These are phyloP conservation scores for Malthinus flaveolus DNA, from an alignment of 2,888 invertebrate genomes.

Conservation along the genomic window DNA sequence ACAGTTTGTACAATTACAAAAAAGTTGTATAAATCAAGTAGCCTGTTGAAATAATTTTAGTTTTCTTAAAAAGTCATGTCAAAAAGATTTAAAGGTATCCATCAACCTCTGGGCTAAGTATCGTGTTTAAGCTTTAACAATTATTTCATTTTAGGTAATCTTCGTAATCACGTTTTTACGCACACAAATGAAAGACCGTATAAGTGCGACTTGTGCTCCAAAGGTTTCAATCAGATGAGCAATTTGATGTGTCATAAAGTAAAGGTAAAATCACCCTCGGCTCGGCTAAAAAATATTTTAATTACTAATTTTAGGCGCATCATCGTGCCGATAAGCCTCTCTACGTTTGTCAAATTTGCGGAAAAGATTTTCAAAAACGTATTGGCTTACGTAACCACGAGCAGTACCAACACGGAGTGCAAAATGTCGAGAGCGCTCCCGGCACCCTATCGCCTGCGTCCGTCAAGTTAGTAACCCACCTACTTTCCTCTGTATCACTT, in stretches of 20 bases:
- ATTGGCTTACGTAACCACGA: constrained; percentile 61
- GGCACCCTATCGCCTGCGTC: neutral
- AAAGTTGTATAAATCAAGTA: neutral
- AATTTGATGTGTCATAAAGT: constrained; percentile 79
- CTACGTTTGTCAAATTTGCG: constrained; percentile 59
- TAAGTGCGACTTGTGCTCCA: constrained; percentile 72
- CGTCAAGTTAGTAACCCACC: constrained; percentile 6
- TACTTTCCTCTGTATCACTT: too few relatives aligned
- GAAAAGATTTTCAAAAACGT: constrained; percentile 59
- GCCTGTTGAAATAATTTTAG: neutral
- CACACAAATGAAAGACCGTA: constrained; percentile 80
- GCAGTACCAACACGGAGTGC: constrained; percentile 60
- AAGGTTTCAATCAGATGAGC: constrained; percentile 81
- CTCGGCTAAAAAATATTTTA: neutral
- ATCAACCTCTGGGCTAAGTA: neutral
- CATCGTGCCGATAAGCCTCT: constrained; percentile 59
- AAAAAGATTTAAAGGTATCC: neutral
- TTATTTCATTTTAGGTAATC: constrained; percentile 61
- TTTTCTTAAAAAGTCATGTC: neutral
- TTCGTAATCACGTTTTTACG: constrained; percentile 76
- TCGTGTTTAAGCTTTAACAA: neutral
- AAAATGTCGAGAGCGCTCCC: constrained; percentile 44
- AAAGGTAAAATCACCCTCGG: constrained; percentile 55
- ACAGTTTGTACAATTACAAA: too few relatives aligned
- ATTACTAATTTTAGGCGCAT: constrained; percentile 51